Evolutionary conservation across 2,113 vertebrate species (phyloP), one percentile per base, ranked within the genome.

Genomic region (Scopus umbretta): DNA sequence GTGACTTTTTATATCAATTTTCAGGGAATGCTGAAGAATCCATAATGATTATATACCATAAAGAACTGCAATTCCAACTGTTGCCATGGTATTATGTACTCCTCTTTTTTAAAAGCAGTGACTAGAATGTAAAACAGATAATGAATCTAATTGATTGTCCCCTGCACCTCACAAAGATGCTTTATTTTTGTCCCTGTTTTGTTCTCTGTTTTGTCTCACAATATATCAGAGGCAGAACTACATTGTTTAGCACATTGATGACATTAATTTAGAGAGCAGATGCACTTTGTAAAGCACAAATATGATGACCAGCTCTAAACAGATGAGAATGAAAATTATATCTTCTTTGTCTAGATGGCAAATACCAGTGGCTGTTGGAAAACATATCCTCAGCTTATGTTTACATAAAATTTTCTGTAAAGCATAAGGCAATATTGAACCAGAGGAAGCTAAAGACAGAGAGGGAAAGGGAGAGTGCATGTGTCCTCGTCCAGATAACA

Each of bases 71-170:
- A 95, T 96, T 97, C 95, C 95, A 97, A 97, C 97, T 97, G 98
- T 98, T 98, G 98, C 98, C 98, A 98, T 98, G 98, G 98, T 89
- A 96, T 97, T 98, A 97, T 88, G 94, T 66, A 90, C 97, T 97
- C 83, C 76, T 96, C 93, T 97, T 97, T 97, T 96, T 94, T 80
- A 96, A 97, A 97, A 97, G 88, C 96, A 97, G 97, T 98, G 98
- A 98, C 98, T 98, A 83, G 98, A 98, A 98, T 98, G 92, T 95
- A 98, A 97, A 98, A 68, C 73, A 97, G 98, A 98, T 97, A 97
- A 98, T 97, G 95, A 98, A 98, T 97, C 92, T 98, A 98, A 98
- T 97, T 98, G 97, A 98, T 97, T 97, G 96, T 97, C 88, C 95
- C 81, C 93, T 97, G 94, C 65, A 97, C 76, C 95, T 96, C 83